Evolutionary conservation across 2,888 invertebrate genomes (phyloP).

Genomic region (Anaspis maculata): DNA sequence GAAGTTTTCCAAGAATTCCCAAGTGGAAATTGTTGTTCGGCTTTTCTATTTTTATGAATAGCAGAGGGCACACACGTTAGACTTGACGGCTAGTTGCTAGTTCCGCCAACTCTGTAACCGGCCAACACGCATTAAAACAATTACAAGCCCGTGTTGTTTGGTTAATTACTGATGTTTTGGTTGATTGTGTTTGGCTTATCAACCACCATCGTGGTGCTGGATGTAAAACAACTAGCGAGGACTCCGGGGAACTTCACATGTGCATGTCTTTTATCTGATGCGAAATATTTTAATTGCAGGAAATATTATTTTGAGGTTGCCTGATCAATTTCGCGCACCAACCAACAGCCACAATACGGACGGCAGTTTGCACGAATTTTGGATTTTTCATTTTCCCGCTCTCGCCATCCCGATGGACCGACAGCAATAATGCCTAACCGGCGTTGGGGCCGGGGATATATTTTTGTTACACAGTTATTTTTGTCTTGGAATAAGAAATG

Average conservation of each 20-base stretch:
- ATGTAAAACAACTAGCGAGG: slow-evolving; percentile 16
- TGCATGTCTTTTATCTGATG: slow-evolving; percentile 14
- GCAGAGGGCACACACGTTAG: too few relatives aligned
- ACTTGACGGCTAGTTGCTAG: too few relatives aligned
- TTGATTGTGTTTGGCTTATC: slow-evolving; percentile 33
- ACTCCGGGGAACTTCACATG: slow-evolving; percentile 6
- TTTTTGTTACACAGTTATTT: slow-evolving; percentile 2
- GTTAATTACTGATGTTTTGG: slow-evolving; percentile 35
- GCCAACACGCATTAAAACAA: slow-evolving; percentile 39
- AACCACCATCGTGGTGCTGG: slow-evolving; percentile 30
- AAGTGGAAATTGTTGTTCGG: too few relatives aligned
- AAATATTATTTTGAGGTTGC: slow-evolving; percentile 6
- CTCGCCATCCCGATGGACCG: too few relatives aligned
- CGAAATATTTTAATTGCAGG: slow-evolving; percentile 13
- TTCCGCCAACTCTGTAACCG: too few relatives aligned
- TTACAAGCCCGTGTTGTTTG: slow-evolving; percentile 34
- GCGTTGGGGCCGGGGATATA: not conserved
- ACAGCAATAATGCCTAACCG: too few relatives aligned
- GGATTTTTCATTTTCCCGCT: too few relatives aligned
- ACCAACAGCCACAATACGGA: too few relatives aligned
- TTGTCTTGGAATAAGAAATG: slow-evolving; percentile 22
- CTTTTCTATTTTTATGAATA: too few relatives aligned
- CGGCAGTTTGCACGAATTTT: too few relatives aligned
- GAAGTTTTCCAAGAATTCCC: too few relatives aligned
- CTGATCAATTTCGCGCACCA: not conserved